These are phyloP conservation scores for Sparidentex hasta DNA, from an alignment of 2,797 vertebrate genomes.

Conservation along the genomic window DNA sequence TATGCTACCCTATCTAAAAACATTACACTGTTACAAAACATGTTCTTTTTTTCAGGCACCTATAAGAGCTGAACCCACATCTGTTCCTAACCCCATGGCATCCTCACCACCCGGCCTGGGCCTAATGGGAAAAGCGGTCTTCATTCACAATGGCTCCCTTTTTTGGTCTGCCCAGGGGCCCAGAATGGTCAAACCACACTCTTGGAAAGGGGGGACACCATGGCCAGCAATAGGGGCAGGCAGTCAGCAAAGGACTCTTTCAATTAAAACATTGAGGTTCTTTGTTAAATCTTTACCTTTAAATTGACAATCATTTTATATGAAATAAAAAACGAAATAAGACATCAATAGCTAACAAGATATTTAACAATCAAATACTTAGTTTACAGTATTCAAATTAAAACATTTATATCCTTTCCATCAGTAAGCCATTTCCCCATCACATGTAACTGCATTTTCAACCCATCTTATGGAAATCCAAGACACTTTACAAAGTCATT, in stretches of 20 bases:
- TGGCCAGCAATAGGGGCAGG: slow-evolving; percentile 97
- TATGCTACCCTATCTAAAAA: slow-evolving; percentile 87
- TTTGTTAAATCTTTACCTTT: slow-evolving; percentile 97
- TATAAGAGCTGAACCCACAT: slow-evolving; percentile 96
- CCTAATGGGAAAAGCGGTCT: slow-evolving; percentile 95
- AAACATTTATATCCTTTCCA: slow-evolving; percentile 56
- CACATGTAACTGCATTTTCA: slow-evolving; percentile 48
- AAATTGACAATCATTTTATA: slow-evolving; percentile 91
- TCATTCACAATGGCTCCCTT: slow-evolving; percentile 97
- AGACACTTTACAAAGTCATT: slow-evolving; percentile 63
- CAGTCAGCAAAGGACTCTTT: slow-evolving; percentile 98
- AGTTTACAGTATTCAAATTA: slow-evolving; percentile 67
- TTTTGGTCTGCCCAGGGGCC: slow-evolving; percentile 96
- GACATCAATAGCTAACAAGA: slow-evolving; percentile 87
- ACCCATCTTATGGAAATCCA: slow-evolving; percentile 50
- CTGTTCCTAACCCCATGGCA: slow-evolving; percentile 95
- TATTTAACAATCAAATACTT: slow-evolving; percentile 68
- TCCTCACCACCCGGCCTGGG: slow-evolving; percentile 97
- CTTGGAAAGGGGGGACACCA: slow-evolving; percentile 98
- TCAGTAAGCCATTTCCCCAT: slow-evolving; percentile 67
- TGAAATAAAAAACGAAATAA: slow-evolving; percentile 78
- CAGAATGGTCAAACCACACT: slow-evolving; percentile 97
- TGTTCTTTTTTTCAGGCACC: slow-evolving; percentile 90
- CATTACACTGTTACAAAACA: slow-evolving; percentile 84
- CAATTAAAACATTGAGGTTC: slow-evolving; percentile 98